Evolutionary conservation across 2,888 invertebrate genomes (phyloP).

Genomic region (Argyresthia albistria): DNA sequence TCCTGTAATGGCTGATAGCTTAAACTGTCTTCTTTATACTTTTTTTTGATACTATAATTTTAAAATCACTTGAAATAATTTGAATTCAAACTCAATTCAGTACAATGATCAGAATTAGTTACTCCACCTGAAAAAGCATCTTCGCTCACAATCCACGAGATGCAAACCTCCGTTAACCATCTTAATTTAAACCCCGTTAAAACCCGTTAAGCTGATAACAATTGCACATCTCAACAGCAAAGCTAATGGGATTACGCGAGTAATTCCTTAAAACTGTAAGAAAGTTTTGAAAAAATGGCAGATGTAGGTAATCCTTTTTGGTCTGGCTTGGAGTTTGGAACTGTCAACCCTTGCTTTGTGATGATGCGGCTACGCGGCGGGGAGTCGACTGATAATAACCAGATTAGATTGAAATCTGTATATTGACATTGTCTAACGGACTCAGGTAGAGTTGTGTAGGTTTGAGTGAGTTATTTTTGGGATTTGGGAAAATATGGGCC

Average conservation of each 20-base stretch:
- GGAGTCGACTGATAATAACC: conserved; percentile 54
- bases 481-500: not conserved
- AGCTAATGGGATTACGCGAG: conserved; percentile 48
- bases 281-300: conserved; percentile 28
- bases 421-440: conserved; percentile 57
- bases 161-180: not conserved
- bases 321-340: conserved; percentile 15
- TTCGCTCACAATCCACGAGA: not conserved
- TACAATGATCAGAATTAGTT: not conserved
- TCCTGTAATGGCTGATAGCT: too few species aligned
- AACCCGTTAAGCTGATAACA: conserved; percentile 18
- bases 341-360: conserved; percentile 72
- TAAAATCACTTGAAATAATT: too few species aligned
- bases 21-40: too few species aligned
- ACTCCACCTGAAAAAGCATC: not conserved
- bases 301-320: conserved; percentile 59
- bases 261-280: conserved; percentile 46
- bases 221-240: conserved; percentile 22
- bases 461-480: not conserved
- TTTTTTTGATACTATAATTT: too few species aligned
- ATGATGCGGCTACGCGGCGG: conserved; percentile 53
- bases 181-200: conserved; percentile 5
- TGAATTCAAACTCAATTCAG: too few species aligned
- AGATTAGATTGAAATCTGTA: conserved; percentile 66
- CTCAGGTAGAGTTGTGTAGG: conserved; percentile 43